Evolutionary conservation across 2,797 vertebrate genomes (phyloP), one percentile per base, ranked within the genome.

Genomic region (Xenentodon cancila): DNA sequence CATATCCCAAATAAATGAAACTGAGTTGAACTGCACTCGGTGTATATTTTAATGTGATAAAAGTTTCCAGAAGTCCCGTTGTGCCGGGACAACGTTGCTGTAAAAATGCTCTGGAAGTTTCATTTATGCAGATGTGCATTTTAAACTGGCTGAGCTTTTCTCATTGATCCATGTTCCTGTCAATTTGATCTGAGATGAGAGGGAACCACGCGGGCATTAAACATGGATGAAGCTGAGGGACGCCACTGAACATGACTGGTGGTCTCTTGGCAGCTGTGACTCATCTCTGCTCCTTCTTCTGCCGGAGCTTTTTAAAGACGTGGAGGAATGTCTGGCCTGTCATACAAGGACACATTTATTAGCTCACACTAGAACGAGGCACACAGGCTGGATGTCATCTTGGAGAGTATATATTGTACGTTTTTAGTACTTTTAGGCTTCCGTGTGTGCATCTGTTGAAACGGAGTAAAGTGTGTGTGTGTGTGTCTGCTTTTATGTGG

Each of bases 271-370:
- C 82, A 84, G 81, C 88, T 74, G 79, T 74, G 82, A 79, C 78
- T 87, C 85, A 73, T 77, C 77, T 44, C 64, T 57, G 61, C 64
- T 80, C 59, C 82, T 81, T 70, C 80, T 40, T 40, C 37, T 40
- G 58, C 68, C 25, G 71, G 45, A 80, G 75, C 81, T 88, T 85
- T 86, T 88, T 87, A 87, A 88, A 84, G 84, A 58, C 71, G 45
- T 68, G 77, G 25, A 80, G 83, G 85, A 86, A 86, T 73, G 77
- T 40, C 70, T 18, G 63, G 64, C 56, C 53, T 64, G 13, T 79
- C 80, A 37, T 73, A 77, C 77, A 67, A 22, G 64, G 54, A 62
- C 73, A 59, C 65, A 79, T 84, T 84, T 82, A 87, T 85, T 61
- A 75, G 81, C 73, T 68, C 30, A 49, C 68, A 25, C 56, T 68